These are phyloP conservation scores for Sceloporus undulatus DNA, from an alignment of 2,113 vertebrate genomes.

Conservation along the genomic window DNA sequence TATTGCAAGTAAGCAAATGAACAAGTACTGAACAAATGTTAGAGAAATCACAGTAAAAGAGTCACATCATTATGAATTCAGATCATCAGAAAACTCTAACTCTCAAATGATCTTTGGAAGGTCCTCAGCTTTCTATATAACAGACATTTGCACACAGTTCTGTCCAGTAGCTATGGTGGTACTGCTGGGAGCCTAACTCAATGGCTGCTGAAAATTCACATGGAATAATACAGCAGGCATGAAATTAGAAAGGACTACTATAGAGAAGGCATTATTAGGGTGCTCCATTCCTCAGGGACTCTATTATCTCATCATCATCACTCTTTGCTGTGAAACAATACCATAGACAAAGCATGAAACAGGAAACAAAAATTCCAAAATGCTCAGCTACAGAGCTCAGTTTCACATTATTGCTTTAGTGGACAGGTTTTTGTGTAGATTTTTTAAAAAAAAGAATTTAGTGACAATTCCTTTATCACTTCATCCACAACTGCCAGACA, in stretches of 20 bases:
- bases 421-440: conserved; percentile 8
- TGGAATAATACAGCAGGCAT: conserved; percentile 65
- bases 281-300: conserved; percentile 63
- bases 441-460: conserved; percentile 21
- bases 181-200: conserved; percentile 57
- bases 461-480: conserved; percentile 24
- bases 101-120: conserved; percentile 26
- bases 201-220: conserved; percentile 57
- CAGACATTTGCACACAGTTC: conserved; percentile 33
- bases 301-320: conserved; percentile 68
- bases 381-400: conserved; percentile 9
- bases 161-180: neutral
- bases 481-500: conserved; percentile 53
- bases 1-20: neutral
- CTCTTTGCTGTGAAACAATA: conserved; percentile 38
- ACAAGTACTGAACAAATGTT: conserved; percentile 17
- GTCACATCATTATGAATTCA: conserved; percentile 41
- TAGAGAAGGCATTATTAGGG: conserved; percentile 51
- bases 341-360: conserved; percentile 29
- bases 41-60: neutral
- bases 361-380: conserved; percentile 10
- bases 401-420: conserved; percentile 34
- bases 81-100: conserved; percentile 1
- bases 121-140: conserved; percentile 31
- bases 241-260: conserved; percentile 70